Evolutionary conservation across 2,888 invertebrate species (phyloP), one percentile per base, ranked within the genome.

Genomic region (Apoda limacodes): DNA sequence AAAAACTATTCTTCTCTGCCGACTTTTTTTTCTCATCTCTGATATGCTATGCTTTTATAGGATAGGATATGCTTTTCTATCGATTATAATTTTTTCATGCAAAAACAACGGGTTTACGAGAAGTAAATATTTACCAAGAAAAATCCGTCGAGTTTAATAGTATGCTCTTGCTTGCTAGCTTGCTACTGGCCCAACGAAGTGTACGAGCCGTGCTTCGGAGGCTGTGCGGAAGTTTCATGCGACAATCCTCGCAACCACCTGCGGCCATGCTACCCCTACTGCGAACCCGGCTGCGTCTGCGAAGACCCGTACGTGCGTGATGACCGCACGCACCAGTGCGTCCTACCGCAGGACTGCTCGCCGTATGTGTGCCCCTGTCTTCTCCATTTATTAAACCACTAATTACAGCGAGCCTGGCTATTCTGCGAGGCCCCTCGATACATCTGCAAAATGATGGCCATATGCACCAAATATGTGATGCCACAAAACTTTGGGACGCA

Each of bases 261-360:
- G 32, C 68, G 78, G 0, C 76, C 78, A 0, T 78, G 78, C 56
- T 78, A 78, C 55, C 78, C 78, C 1, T 78, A 78, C 55, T 78
- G 78, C 50, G 78, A 78, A 55, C 75, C 78, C 0, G 78, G 78
- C 26, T 78, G 78, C 45, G 51, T 80, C 22, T 80, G 78, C 37
- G 72, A 70, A 39, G 75, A 75, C 10, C 78, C 76, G 12, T 76
- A 74, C 39, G 76, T 80, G 13, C 50, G 78, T 2, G 78, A 76
- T 34, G 78, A 80, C 46, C 59, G 78, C 31, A 75, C 78, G 2
- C 78, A 78, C 34, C 75, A 71, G 40, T 78, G 78, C 35, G 75
- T 78, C 2, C 41, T 78, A 37, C 74, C 76, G 1, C 76, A 74
- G 34, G 74, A 80, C 34, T 80, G 78, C 38, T 71, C 76, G 1